Conservation (phyloP, 2,888 invertebrate genomes). For the Drosophila austrosaltans region DNA sequence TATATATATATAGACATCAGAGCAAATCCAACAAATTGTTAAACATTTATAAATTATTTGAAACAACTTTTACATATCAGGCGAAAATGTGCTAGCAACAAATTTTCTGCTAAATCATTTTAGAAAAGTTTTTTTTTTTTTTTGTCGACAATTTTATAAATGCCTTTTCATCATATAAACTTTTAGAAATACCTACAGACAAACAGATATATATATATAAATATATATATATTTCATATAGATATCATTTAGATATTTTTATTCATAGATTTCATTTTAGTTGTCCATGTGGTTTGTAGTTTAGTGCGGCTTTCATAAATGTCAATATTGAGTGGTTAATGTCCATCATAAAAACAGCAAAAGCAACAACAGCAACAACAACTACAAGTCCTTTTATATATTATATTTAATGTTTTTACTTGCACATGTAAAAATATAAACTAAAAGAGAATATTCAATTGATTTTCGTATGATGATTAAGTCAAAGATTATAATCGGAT, state of each 20-base stretch:
- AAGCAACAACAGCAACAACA: not conserved
- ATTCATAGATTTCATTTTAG: not conserved
- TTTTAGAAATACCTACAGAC: not conserved
- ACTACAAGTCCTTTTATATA: not conserved
- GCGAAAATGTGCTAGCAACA: conserved; percentile 52
- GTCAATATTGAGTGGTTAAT: conserved; percentile 20
- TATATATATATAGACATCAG: conserved; percentile 18
- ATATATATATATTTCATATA: conserved; percentile 2
- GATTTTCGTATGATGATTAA: not conserved
- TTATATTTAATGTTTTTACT: conserved; percentile 3
- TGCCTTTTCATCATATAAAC: conserved; percentile 16
- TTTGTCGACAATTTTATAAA: conserved; percentile 46
- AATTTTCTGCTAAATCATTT: conserved; percentile 54
- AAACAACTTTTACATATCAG: conserved; percentile 63
- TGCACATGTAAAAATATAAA: not conserved
- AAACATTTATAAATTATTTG: conserved; percentile 67
- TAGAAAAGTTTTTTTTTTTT: conserved; percentile 24
- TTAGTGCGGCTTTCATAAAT: conserved; percentile 14
- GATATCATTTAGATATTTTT: not conserved
- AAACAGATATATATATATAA: not conserved
- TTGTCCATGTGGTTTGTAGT: conserved; percentile 12
- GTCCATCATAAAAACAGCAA: not conserved
- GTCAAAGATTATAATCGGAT: conserved; percentile 6
- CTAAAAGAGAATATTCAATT: conserved; percentile 7
- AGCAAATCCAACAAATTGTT: conserved; percentile 60